Evolutionary conservation across 2,797 vertebrate genomes (phyloP).

Genomic region (Myotis vivesi): DNA sequence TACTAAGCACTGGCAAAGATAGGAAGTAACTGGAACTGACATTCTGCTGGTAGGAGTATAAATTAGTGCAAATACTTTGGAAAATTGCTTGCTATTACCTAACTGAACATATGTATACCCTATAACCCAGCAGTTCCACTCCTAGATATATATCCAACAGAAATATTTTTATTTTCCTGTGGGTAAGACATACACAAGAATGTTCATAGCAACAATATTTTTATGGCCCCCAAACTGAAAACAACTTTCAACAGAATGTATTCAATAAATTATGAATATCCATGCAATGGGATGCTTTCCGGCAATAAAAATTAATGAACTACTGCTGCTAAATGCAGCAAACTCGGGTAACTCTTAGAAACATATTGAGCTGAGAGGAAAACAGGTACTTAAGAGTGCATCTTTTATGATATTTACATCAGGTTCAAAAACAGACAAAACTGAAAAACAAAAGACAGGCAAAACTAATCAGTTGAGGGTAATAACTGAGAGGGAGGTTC

Average conservation of each 20-base stretch:
- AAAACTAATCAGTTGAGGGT: not conserved
- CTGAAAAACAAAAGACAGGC: slow-evolving; percentile 19
- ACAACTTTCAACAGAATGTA: slow-evolving; percentile 10
- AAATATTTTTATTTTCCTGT: slow-evolving; percentile 4
- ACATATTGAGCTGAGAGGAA: not conserved
- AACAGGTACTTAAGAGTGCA: not conserved
- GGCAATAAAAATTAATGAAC: not conserved
- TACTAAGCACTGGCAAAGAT: not conserved
- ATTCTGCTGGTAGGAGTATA: not conserved
- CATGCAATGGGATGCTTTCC: not conserved
- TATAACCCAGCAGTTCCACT: not conserved
- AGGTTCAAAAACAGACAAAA: slow-evolving; percentile 35
- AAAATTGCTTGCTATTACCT: slow-evolving; percentile 5
- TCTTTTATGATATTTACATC: slow-evolving; percentile 6
- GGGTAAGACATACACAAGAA: not conserved
- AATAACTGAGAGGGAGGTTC: not conserved
- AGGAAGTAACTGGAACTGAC: not conserved
- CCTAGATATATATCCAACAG: not conserved
- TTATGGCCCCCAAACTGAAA: not conserved
- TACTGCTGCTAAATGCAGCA: not conserved
- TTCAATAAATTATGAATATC: slow-evolving; percentile 21
- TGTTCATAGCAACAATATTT: not conserved
- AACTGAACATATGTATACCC: not conserved
- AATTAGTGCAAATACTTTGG: not conserved
- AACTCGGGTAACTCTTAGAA: slow-evolving; percentile 25